Conservation (phyloP, 2,797 vertebrate genomes). For the Alfaro cultratus region DNA sequence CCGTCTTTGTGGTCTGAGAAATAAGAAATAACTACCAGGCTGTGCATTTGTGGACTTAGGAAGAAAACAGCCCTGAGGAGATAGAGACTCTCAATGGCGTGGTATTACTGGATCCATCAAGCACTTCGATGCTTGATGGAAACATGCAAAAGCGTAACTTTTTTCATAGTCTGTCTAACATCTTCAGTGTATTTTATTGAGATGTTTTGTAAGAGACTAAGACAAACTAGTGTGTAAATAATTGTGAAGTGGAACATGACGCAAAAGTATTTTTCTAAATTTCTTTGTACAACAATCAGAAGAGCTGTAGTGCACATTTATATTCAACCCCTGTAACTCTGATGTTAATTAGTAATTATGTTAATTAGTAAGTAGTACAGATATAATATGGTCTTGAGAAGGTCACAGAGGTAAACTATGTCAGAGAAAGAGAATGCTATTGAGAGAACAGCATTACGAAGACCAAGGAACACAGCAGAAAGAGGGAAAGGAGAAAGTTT, state of each 20-base stretch:
- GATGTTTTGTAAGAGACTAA: neutral
- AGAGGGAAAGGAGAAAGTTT: neutral
- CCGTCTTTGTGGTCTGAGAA: conserved; percentile 7
- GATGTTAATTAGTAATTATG: neutral
- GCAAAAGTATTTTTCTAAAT: neutral
- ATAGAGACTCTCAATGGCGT: conserved; percentile 13
- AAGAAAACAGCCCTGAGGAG: conserved; percentile 35
- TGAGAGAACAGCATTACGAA: neutral
- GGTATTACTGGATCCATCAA: conserved; percentile 7
- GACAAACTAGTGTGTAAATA: neutral
- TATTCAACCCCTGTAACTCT: neutral
- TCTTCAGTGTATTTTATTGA: neutral
- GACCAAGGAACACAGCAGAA: neutral
- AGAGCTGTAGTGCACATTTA: neutral
- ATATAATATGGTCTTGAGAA: neutral
- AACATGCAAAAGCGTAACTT: neutral
- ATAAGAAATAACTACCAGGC: conserved; percentile 34
- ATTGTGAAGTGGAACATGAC: neutral
- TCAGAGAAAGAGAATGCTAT: neutral
- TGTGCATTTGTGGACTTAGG: conserved; percentile 18
- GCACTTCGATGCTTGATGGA: neutral
- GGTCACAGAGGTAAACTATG: neutral
- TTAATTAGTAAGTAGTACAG: neutral
- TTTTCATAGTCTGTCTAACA: neutral
- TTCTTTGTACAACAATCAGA: neutral